A percentile compares a stretch with the other conserved stretches of the same genome.
Conservation (phyloP, 1,140 invertebrate genomes). For the Ctenoplectra terminalis region DNA sequence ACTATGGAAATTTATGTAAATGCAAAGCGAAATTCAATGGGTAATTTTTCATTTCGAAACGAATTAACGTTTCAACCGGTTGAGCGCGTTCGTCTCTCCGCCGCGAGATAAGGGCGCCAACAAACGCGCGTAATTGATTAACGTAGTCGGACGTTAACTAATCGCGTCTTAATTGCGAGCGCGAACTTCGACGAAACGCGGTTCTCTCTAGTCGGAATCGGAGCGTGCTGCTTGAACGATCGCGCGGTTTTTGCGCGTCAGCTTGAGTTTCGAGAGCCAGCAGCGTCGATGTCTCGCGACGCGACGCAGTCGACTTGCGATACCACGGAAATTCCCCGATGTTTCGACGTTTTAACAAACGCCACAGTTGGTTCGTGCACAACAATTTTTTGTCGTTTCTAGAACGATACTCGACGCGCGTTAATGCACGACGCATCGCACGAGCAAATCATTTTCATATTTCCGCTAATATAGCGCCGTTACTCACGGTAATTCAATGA, state of each 20-base stretch:
- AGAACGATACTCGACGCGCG: slow-evolving; percentile 2
- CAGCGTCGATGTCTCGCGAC: too few relatives aligned
- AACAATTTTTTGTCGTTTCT: slow-evolving; percentile 17
- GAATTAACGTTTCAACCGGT: slow-evolving; percentile 21
- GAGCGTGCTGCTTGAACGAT: not conserved
- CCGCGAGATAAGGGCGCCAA: not conserved
- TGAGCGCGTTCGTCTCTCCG: not conserved
- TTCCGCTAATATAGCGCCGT: slow-evolving; percentile 20
- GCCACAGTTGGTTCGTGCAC: not conserved
- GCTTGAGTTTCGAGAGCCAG: not conserved
- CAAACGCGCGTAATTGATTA: slow-evolving; percentile 28
- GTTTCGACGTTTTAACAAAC: not conserved
- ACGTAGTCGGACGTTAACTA: not conserved
- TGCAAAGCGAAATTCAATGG: slow-evolving; percentile 20
- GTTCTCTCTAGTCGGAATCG: too few relatives aligned
- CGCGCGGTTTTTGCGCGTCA: not conserved
- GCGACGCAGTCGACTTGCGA: not conserved
- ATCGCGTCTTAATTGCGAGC: slow-evolving; percentile 11
- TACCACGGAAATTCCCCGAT: not conserved
- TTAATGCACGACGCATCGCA: slow-evolving; percentile 24
- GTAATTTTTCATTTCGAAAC: slow-evolving; percentile 38
- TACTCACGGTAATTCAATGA: slow-evolving; percentile 47
- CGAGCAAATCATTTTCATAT: slow-evolving; percentile 32
- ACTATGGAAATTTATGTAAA: slow-evolving; percentile 28
- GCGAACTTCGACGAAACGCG: not conserved